phyloP scores from a whole-genome alignment of 2,797 vertebrate species.

The Galago senegalensis region DNA sequence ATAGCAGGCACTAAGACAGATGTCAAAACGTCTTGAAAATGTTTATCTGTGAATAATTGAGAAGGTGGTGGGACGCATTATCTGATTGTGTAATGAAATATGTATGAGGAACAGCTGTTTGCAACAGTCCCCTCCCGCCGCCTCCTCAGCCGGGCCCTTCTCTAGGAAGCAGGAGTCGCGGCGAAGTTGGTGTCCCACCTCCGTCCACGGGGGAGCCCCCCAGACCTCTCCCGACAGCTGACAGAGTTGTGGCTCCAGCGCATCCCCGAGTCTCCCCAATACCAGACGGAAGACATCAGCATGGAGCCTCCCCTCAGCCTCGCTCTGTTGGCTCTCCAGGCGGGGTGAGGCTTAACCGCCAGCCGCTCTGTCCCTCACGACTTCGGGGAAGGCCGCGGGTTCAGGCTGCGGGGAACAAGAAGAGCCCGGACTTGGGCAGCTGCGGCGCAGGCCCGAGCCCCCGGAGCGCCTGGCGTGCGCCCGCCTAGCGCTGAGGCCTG shows the following conservation, averaged over 20 bases:
- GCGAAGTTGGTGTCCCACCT: constrained; percentile 82
- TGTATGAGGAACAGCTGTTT: constrained; percentile 97
- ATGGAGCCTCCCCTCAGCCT: not conserved
- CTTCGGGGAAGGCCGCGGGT: not conserved
- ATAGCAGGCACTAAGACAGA: constrained; percentile 94
- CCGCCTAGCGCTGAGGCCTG: constrained; percentile 92
- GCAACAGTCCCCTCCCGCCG: constrained; percentile 90
- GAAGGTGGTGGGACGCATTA: constrained; percentile 93
- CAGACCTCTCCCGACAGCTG: not conserved
- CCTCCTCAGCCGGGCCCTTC: constrained; percentile 88
- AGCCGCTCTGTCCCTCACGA: not conserved
- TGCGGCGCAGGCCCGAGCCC: not conserved
- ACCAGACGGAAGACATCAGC: not conserved
- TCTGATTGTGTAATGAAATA: constrained; percentile 96
- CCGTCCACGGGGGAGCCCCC: constrained; percentile 15
- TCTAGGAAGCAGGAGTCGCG: constrained; percentile 77
- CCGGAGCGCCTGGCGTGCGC: constrained; percentile 68
- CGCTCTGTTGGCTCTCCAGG: not conserved
- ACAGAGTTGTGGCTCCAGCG: not conserved
- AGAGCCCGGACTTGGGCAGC: not conserved
- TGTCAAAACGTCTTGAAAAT: constrained; percentile 96
- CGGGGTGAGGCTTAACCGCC: not conserved
- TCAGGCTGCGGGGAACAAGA: not conserved
- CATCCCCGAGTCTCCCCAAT: not conserved
- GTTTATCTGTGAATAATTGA: constrained; percentile 96